phyloP scores from a whole-genome alignment of 1,140 invertebrate genomes.

The Drosophila parvula region DNA sequence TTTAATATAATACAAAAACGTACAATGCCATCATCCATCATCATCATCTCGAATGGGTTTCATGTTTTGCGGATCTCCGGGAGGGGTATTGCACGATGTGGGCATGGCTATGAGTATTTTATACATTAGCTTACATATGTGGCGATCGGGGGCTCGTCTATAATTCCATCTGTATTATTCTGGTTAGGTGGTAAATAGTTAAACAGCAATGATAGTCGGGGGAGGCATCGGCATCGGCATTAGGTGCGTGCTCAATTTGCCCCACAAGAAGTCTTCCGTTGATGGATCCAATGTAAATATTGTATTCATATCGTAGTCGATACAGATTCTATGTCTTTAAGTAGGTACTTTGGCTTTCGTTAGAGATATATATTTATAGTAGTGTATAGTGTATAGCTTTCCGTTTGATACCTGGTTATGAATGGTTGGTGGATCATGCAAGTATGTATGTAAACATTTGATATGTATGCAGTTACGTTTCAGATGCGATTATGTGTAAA shows the following conservation, averaged over 20 bases:
- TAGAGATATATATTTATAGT: constrained; percentile 58
- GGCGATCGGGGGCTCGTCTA: constrained; percentile 19
- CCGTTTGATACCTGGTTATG: constrained; percentile 42
- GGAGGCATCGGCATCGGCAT: constrained; percentile 31
- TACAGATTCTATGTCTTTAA: constrained; percentile 73
- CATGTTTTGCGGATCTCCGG: constrained; percentile 9
- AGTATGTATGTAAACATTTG: constrained; percentile 72
- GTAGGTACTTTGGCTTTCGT: constrained; percentile 78
- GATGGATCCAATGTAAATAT: constrained; percentile 54
- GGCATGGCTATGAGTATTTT: constrained; percentile 59
- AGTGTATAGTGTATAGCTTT: constrained; percentile 51
- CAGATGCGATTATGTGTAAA: constrained; percentile 63
- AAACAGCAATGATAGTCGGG: constrained; percentile 61
- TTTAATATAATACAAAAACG: constrained; percentile 65
- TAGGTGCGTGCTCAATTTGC: constrained; percentile 27
- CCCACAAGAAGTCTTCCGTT: constrained; percentile 50
- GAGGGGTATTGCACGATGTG: constrained; percentile 9
- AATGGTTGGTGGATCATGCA: constrained; percentile 53
- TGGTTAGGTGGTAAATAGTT: constrained; percentile 60
- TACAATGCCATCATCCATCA: constrained; percentile 34
- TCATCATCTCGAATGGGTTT: constrained; percentile 10
- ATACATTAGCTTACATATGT: constrained; percentile 53
- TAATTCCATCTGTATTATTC: constrained; percentile 28
- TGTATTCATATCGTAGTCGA: constrained; percentile 56
- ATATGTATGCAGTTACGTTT: constrained; percentile 79